Conservation (phyloP, 2,113 vertebrate species). For the Thamnophis sirtalis region DNA sequence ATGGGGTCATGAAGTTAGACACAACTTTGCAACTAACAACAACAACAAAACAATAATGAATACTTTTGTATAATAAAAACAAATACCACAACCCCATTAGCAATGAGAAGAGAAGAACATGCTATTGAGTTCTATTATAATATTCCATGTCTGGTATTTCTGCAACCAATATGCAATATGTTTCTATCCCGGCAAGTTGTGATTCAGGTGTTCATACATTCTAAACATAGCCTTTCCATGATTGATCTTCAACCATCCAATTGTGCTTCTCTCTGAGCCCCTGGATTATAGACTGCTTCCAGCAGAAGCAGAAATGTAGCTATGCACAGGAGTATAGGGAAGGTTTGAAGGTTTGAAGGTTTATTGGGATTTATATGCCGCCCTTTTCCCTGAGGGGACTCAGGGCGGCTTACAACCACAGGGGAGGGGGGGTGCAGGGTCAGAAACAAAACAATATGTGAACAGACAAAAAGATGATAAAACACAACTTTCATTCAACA, state of each 20-base stretch:
- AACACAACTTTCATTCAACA: too few relatives aligned
- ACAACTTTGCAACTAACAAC: too few relatives aligned
- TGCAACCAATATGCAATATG: neutral
- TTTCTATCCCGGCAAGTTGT: neutral
- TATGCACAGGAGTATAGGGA: neutral
- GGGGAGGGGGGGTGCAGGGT: too few relatives aligned
- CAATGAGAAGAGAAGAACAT: neutral
- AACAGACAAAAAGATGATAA: too few relatives aligned
- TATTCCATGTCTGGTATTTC: neutral
- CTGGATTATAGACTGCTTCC: neutral
- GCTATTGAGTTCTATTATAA: neutral
- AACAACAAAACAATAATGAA: neutral
- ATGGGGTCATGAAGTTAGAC: too few relatives aligned
- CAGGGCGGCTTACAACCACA: too few relatives aligned
- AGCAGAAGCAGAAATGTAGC: neutral
- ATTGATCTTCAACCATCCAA: neutral
- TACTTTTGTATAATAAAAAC: neutral
- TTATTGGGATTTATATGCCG: too few relatives aligned
- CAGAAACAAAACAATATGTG: too few relatives aligned
- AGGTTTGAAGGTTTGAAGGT: too few relatives aligned
- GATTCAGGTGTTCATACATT: neutral
- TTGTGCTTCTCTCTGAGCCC: neutral
- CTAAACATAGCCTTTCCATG: conserved; percentile 25
- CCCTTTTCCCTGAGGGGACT: too few relatives aligned
- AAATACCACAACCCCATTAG: neutral